Evolutionary conservation across 2,797 vertebrate genomes (phyloP).

Genomic region (Ambastaia sidthimunki): DNA sequence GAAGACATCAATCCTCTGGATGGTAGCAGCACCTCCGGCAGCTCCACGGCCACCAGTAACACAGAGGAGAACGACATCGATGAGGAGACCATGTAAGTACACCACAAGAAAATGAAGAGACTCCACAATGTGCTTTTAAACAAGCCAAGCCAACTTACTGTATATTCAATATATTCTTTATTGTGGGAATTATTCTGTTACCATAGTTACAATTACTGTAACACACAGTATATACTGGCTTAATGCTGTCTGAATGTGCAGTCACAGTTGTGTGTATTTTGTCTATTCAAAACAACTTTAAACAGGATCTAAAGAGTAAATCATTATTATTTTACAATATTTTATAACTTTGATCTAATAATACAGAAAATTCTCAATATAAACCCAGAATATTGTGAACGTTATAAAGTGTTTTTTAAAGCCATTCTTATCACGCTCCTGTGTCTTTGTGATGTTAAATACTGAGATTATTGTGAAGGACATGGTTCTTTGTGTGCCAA

Average conservation of each 20-base stretch:
- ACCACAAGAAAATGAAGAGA: not conserved
- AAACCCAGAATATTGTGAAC: not conserved
- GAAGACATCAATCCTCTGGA: slow-evolving; percentile 95
- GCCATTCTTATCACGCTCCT: not conserved
- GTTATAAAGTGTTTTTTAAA: not conserved
- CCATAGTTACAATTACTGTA: too few relatives aligned
- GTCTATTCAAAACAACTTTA: too few relatives aligned
- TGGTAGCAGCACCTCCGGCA: slow-evolving; percentile 96
- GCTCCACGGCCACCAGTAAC: slow-evolving; percentile 97
- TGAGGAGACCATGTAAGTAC: slow-evolving; percentile 96
- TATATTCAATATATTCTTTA: too few relatives aligned
- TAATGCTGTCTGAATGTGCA: too few relatives aligned
- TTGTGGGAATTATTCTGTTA: too few relatives aligned
- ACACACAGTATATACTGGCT: too few relatives aligned
- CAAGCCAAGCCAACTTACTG: too few relatives aligned
- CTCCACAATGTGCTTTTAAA: too few relatives aligned
- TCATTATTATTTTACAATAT: too few relatives aligned
- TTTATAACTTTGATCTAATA: too few relatives aligned
- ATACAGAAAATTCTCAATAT: not conserved
- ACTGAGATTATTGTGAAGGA: slow-evolving; percentile 18
- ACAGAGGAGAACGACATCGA: slow-evolving; percentile 98
- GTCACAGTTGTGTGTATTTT: too few relatives aligned
- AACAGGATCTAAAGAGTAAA: too few relatives aligned
- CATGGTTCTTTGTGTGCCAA: slow-evolving; percentile 18
- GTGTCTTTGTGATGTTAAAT: slow-evolving; percentile 19